Percentiles rank a stretch among this genome's conserved stretches.
These are phyloP conservation scores for Euthynnus affinis DNA, from an alignment of 2,797 vertebrate genomes.

Conservation along the genomic window DNA sequence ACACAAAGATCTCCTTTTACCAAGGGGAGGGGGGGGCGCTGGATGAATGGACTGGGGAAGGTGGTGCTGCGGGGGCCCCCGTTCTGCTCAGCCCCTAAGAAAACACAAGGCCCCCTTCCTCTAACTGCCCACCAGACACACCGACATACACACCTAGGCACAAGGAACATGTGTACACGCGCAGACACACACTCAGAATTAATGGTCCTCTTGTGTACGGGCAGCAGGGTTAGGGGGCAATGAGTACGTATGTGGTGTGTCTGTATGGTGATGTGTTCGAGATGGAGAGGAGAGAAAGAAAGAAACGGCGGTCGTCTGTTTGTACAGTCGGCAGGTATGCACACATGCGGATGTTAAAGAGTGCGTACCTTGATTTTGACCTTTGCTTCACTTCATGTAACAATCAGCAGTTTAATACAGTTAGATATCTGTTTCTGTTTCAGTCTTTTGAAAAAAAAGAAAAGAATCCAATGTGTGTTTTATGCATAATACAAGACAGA, in stretches of 20 bases:
- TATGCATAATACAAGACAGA: neutral
- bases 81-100: slow-evolving; percentile 92
- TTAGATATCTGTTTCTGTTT: neutral
- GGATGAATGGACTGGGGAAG: slow-evolving; percentile 92
- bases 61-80: slow-evolving; percentile 61
- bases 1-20: slow-evolving; percentile 95
- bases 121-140: slow-evolving; percentile 82
- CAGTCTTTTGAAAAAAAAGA: too few relatives aligned
- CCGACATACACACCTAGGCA: slow-evolving; percentile 64
- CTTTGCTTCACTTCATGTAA: slow-evolving; percentile 2
- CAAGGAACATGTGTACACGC: slow-evolving; percentile 62
- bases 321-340: slow-evolving; percentile 36
- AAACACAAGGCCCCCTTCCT: slow-evolving; percentile 92
- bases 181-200: slow-evolving; percentile 64
- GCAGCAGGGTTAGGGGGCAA: slow-evolving; percentile 52
- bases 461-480: too few relatives aligned
- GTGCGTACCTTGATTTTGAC: neutral
- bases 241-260: slow-evolving; percentile 42
- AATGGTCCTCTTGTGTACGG: slow-evolving; percentile 73
- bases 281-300: slow-evolving; percentile 12
- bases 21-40: slow-evolving; percentile 60
- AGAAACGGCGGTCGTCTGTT: slow-evolving; percentile 17
- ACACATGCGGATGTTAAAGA: slow-evolving; percentile 9
- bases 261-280: slow-evolving; percentile 32
- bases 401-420: slow-evolving; percentile 4